Evolutionary conservation across 2,888 invertebrate species (phyloP), one percentile per base, ranked within the genome.

Genomic region (Aethes cnicana): DNA sequence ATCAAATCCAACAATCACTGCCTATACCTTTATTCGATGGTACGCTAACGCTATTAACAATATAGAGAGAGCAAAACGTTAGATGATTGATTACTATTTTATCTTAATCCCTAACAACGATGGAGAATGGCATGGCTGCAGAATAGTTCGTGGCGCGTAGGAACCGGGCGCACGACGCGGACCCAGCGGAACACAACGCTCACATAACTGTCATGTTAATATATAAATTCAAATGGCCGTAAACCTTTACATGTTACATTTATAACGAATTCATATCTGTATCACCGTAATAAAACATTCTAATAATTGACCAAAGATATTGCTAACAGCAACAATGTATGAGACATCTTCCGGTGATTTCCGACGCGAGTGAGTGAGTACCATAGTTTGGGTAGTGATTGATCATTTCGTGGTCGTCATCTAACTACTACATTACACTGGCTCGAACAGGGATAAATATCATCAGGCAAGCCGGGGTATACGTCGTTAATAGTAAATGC

Each of bases 1-100:
- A 85, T 88, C 89, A 89, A 88, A 89, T 89, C 89, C 89, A 89
- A 89, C 89, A 89, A 89, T 86, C 83, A 86, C 84, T 83, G 84
- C 71, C 85, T 87, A 86, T 80, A 84, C 77, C 80, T 81, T 81
- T 79, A 53, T 80, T 80, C 78, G 83, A 83, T 84, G 83, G 81
- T 82, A 80, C 50, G 37, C 85, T 87, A 88, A 84, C 76, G 75
- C 84, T 84, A 87, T 80, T 83, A 88, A 87, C 85, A 84, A 86
- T 83, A 84, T 59, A 68, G 42, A 54, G 72, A 81, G 87, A 84
- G 84, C 78, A 84, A 86, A 88, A 84, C 72, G 72, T 81, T 81
- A 74, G 71, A 78, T 74, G 75, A 77, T 69, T 72, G 66, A 70
- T 72, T 71, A 72, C 62, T 72, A 66, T 72, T 64, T 64, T 71